These are phyloP conservation scores for Meleagris gallopavo DNA, from an alignment of 2,113 vertebrate genomes.

Conservation along the genomic window DNA sequence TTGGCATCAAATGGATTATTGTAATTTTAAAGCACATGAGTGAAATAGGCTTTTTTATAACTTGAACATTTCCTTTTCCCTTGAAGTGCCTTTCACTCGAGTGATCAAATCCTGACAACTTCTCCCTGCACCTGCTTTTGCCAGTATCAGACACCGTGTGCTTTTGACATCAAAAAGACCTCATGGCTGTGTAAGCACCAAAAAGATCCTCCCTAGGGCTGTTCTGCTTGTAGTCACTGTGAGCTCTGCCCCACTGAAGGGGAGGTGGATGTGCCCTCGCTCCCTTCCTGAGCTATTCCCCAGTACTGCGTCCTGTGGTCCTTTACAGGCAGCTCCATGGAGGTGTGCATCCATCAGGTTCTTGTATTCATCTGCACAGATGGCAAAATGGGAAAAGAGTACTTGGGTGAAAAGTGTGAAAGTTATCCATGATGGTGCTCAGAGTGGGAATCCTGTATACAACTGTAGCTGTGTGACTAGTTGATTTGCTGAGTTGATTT, in stretches of 20 bases:
- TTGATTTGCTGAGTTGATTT: background rate
- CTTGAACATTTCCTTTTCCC: conserved; percentile 17
- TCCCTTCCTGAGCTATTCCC: background rate
- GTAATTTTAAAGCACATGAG: background rate
- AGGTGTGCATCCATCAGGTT: background rate
- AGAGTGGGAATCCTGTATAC: background rate
- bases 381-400: background rate
- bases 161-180: background rate
- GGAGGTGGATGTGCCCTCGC: accelerated
- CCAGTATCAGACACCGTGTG: background rate
- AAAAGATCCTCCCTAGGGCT: background rate
- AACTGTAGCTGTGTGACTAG: background rate
- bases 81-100: conserved; percentile 43
- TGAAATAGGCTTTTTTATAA: conserved; percentile 17
- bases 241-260: background rate
- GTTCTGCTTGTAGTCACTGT: background rate
- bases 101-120: conserved; percentile 37
- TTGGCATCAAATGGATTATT: conserved; percentile 26
- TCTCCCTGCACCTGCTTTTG: background rate
- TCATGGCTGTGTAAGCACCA: background rate
- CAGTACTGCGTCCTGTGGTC: background rate
- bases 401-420: background rate
- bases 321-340: accelerated
- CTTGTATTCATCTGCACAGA: background rate
- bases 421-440: background rate